Percentiles rank a stretch among this genome's conserved stretches.
Conservation (phyloP, 2,113 vertebrate genomes). For the Mola mola region DNA sequence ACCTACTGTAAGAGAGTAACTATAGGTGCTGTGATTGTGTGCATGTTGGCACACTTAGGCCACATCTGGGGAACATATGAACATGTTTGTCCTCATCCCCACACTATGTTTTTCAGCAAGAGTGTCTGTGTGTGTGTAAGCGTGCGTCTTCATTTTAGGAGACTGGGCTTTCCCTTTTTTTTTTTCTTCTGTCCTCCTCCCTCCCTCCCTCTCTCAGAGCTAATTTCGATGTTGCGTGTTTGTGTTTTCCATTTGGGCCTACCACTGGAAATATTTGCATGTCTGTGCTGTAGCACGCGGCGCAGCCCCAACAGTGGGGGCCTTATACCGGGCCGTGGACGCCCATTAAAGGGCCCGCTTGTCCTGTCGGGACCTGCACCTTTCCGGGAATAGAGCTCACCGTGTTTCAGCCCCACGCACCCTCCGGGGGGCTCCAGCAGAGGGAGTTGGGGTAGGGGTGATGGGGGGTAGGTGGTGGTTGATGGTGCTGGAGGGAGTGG, state of each 20-base stretch:
- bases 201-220: conserved; percentile 65
- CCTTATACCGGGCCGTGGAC: conserved; percentile 76
- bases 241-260: conserved; percentile 83
- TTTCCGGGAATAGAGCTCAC: conserved; percentile 80
- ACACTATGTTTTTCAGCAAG: conserved; percentile 57
- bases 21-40: conserved; percentile 51
- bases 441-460: conserved; percentile 50
- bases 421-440: conserved; percentile 64
- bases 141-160: conserved; percentile 59
- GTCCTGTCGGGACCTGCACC: conserved; percentile 79
- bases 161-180: conserved; percentile 75
- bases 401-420: conserved; percentile 71
- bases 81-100: conserved; percentile 70
- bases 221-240: conserved; percentile 83
- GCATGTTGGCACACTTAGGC: conserved; percentile 44
- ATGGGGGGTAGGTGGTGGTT: conserved; percentile 31
- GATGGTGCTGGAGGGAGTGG: conserved; percentile 43
- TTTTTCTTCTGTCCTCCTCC: conserved; percentile 61
- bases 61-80: conserved; percentile 76
- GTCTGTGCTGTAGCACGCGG: conserved; percentile 77
- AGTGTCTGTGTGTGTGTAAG: conserved; percentile 35
- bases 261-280: conserved; percentile 84
- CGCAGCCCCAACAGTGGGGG: conserved; percentile 76
- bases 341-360: conserved; percentile 81
- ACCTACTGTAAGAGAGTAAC: conserved; percentile 33